Percentiles rank a stretch among this genome's conserved stretches.
Evolutionary conservation across 2,113 vertebrate species (phyloP).

Genomic region (Eulacestoma nigropectus): DNA sequence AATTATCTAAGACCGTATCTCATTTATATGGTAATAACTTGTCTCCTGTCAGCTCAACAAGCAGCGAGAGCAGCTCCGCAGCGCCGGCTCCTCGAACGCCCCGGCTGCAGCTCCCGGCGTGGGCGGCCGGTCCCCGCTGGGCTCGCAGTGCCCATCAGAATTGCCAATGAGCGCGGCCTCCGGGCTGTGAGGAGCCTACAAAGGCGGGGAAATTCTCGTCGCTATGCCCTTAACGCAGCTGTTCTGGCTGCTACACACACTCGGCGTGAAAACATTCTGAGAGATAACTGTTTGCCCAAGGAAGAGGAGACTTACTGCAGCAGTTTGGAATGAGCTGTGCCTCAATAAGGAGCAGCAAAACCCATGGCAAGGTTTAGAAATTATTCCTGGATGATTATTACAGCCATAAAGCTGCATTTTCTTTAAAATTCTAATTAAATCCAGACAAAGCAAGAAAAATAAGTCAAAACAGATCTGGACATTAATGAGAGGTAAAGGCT

Average conservation of each 20-base stretch:
- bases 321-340: background rate
- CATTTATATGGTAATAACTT: constrained; percentile 80
- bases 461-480: background rate
- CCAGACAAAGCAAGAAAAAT: background rate
- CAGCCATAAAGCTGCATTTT: background rate
- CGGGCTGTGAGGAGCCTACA: constrained; percentile 5
- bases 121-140: constrained; percentile 6
- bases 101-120: background rate
- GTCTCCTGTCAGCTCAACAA: constrained; percentile 37
- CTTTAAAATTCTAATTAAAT: background rate
- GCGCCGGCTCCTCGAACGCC: background rate
- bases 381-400: background rate
- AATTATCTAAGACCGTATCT: constrained; percentile 72
- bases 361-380: background rate
- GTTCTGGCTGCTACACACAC: background rate
- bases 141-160: background rate
- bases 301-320: background rate
- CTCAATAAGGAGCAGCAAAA: background rate
- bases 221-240: background rate
- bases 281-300: background rate
- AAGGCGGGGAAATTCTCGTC: background rate
- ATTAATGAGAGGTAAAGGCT: background rate
- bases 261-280: background rate
- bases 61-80: constrained; percentile 29
- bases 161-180: background rate